Evolutionary conservation across 2,113 vertebrate species (phyloP), one percentile per base, ranked within the genome.

Genomic region (Pardalotus punctatus): DNA sequence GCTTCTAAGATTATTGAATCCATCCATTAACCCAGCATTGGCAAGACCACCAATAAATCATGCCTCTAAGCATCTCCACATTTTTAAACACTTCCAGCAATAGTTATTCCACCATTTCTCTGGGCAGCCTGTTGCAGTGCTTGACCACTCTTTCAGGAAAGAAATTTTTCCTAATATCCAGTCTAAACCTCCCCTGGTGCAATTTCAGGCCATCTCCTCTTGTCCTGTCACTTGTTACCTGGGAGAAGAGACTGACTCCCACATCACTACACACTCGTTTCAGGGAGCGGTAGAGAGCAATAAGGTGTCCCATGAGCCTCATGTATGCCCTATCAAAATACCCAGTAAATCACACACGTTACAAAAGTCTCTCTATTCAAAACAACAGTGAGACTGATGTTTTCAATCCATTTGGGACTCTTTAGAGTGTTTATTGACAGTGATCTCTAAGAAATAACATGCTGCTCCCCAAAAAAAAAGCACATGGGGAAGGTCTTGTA

Each of bases 401-500:
- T 60, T 69, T 33, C 69, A 33, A 31, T n/a, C 33, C 21, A 25
- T 54, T 13, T 64, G 47, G 27, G 43, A 62, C 23, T 22, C 12
- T 78, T 71, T 43, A 47, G 76, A 17, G 6, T 7, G 5, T 12
- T 7, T 22, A 38, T 3, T 56, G 38, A 6, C 29, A 42, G 27
- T 4, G 3, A 22, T 17, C 35, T 66, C 5, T 5, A 35, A 50
- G 25, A 29, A 33, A 10, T 11, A 35, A 20, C 9, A 9, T 5
- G 8, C 28, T 51, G 17, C 35, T 71, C 6, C 35, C 14, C 54
- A 22, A 14, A 88, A 17, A 70, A 67, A 58, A 86, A 54, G 7
- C 10, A 14, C 29, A 14, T 1, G 0, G 7, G 4, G 5, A 50
- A 28, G 5, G 13, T 51, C 36, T 66, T 6, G 7, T 35, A n/a